Base-by-base conservation (phyloP, 2,888 invertebrate species). In the Thalpophila matura region DNA sequence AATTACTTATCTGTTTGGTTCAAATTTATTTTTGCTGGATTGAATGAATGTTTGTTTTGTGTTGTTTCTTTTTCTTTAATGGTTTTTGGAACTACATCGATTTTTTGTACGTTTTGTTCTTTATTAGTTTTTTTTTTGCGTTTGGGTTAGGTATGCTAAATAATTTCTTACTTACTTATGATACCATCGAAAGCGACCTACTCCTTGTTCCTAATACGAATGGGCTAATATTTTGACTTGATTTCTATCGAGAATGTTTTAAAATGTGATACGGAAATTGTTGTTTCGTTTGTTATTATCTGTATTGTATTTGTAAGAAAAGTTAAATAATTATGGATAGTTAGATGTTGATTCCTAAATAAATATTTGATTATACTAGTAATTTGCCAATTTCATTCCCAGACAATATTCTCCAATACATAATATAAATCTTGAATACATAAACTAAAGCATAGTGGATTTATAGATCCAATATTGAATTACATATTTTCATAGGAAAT, bases 371-470 rank as follows among this genome's bases (percentile, higher is more conserved):
- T 26, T 1, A 49, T 49, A 43, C 31, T 31, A 38, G 16, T 2
- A 49, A 58, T 33, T 43, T 49, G 64, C 59, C 67, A 67, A 59
- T 59, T 67, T 12, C 24, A 57, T 66, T 43, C 31, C 22, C 35
- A 45, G 49, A 49, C 67, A 29, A 22, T 22, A 37, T 18, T 49
- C 37, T 37, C 18, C 31, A 50, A 50, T 33, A n/a, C 7, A 58
- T 38, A 27, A 33, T 22, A 43, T 49, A 67, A 37, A 33, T 49
- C 7, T 31, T 1, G 0, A 22, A 29, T 3, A 49, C 26, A 26
- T 35, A 66, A 37, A 47, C 56, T 18, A 14, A 46, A 27, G 14
- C n/a, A n/a, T 14, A 2, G 10, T 1, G 29, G 14, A 57, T 68
- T 60, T 54, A 26, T 24, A 38, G 31, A 33, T 29, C 2, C 27